Conservation (phyloP, 1,140 invertebrate genomes). For the Scaptomyza pallida region DNA sequence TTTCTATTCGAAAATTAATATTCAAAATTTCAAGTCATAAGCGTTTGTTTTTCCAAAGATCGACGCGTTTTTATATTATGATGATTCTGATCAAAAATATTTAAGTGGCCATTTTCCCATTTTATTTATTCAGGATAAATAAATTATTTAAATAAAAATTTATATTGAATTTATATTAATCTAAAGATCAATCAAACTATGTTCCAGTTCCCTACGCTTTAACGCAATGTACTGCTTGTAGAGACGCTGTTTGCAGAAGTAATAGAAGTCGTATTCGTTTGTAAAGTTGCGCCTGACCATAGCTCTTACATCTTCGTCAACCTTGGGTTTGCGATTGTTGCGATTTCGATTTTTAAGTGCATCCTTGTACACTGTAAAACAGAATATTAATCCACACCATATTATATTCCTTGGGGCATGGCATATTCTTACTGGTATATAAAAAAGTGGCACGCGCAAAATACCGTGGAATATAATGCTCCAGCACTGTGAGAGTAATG, state of each 20-base stretch:
- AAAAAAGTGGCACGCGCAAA: conserved; percentile 88
- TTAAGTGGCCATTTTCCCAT: too few species aligned
- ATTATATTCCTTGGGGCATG: too few species aligned
- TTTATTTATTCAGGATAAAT: too few species aligned
- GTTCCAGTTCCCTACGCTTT: conserved; percentile 50
- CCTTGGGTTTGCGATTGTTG: conserved; percentile 83
- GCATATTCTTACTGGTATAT: conserved; percentile 56
- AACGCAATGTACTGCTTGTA: conserved; percentile 91
- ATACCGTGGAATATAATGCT: conserved; percentile 92
- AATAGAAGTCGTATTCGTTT: conserved; percentile 94
- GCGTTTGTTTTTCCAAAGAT: too few species aligned
- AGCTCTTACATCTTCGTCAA: conserved; percentile 91
- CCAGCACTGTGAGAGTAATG: conserved; percentile 91
- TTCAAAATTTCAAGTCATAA: too few species aligned
- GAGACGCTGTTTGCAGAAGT: conserved; percentile 93
- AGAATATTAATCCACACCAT: not conserved
- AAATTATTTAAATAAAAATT: not conserved
- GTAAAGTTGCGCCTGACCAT: conserved; percentile 93
- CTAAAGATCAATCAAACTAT: not conserved
- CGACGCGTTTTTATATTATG: too few species aligned
- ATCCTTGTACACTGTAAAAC: conserved; percentile 81
- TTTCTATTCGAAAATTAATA: too few species aligned
- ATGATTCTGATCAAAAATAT: too few species aligned
- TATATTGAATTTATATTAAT: not conserved
- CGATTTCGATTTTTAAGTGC: conserved; percentile 65